Conservation (phyloP, 2,113 vertebrate genomes). For the Odocoileus hemionus region DNA sequence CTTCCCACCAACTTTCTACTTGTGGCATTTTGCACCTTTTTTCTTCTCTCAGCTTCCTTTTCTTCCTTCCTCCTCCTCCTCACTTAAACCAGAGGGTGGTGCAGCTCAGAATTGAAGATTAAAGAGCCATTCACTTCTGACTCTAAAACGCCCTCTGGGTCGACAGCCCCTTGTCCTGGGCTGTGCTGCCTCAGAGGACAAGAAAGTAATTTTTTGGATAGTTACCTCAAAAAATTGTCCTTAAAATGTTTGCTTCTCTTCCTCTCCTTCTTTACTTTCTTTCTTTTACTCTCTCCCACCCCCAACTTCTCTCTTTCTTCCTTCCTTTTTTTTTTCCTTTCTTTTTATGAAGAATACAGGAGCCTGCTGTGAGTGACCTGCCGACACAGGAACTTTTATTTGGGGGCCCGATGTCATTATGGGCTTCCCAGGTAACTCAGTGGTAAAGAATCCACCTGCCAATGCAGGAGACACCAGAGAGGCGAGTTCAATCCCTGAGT, state of each 20-base stretch:
- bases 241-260: neutral
- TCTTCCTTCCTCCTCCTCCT: neutral
- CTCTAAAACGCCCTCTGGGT: accelerated
- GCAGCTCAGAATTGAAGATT: neutral
- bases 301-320: neutral
- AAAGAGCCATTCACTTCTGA: neutral
- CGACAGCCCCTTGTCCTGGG: neutral
- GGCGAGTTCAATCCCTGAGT: neutral
- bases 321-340: neutral
- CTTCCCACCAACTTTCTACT: neutral
- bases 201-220: neutral
- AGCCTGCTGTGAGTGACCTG: neutral
- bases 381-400: neutral
- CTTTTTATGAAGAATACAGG: neutral
- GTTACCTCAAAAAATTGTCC: neutral
- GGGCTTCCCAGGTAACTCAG: neutral
- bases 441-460: neutral
- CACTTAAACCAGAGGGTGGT: neutral
- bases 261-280: neutral
- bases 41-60: neutral
- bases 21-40: neutral
- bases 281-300: neutral
- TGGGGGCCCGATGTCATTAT: neutral
- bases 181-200: neutral
- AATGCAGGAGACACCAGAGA: neutral